Evolutionary conservation across 2,797 vertebrate genomes (phyloP).

Genomic region (Uromys caudimaculatus): DNA sequence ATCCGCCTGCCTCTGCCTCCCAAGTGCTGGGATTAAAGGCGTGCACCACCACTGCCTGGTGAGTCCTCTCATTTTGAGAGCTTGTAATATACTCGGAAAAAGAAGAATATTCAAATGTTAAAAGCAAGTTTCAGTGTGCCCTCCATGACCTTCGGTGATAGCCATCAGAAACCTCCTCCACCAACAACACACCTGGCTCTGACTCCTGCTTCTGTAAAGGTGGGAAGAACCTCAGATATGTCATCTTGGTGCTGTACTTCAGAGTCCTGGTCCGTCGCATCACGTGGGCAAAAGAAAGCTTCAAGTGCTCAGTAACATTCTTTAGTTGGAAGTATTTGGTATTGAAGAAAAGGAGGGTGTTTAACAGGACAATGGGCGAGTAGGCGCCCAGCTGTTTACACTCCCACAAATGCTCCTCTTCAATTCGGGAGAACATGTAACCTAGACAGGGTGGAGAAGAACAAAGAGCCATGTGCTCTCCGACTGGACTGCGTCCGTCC

Average conservation of each 20-base stretch:
- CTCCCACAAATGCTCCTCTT: slow-evolving; percentile 98
- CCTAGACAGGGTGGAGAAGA: slow-evolving; percentile 86
- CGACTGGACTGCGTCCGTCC: no score
- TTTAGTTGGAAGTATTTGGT: slow-evolving; percentile 97
- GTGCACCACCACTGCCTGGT: no score
- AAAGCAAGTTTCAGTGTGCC: neutral
- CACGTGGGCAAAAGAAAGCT: slow-evolving; percentile 97
- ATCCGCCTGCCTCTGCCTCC: no score
- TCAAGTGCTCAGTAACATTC: slow-evolving; percentile 94
- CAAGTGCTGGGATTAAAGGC: no score
- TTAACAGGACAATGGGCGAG: slow-evolving; percentile 97
- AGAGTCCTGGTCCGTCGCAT: slow-evolving; percentile 95
- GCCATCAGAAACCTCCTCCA: neutral
- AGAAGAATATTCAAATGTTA: slow-evolving; percentile 34
- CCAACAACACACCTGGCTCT: slow-evolving; percentile 86
- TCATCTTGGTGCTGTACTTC: slow-evolving; percentile 93
- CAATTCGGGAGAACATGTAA: slow-evolving; percentile 95
- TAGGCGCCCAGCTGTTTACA: slow-evolving; percentile 98
- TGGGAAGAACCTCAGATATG: slow-evolving; percentile 97
- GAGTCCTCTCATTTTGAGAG: neutral
- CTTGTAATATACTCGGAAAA: slow-evolving; percentile 11
- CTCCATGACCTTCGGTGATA: neutral
- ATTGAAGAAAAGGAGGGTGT: slow-evolving; percentile 98
- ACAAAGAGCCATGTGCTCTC: neutral
- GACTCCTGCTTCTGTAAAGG: slow-evolving; percentile 90